Evolutionary conservation across 1,140 invertebrate genomes (phyloP), one percentile per base, ranked within the genome.

Genomic region (Cotesia vestalis): DNA sequence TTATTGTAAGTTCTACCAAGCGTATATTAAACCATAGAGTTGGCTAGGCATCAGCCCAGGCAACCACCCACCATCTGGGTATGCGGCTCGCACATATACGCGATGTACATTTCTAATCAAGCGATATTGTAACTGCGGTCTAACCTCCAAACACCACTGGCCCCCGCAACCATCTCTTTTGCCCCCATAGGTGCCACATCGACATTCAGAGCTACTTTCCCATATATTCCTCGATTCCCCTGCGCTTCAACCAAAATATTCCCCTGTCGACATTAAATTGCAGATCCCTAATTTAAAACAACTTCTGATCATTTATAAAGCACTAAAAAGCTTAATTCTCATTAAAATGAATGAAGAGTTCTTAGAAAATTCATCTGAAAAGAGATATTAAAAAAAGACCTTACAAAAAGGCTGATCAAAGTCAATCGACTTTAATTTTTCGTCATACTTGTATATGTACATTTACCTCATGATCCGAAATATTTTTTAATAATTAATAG

Each of bases 41-140:
- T 84, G 83, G 80, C 83, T 80, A 84, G 80, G 80, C 82, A 86
- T 85, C 84, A 83, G 83, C 80, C 83, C 79, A 84, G 80, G 81
- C 82, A 86, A 79, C 80, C 70, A 66, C 72, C 80, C 80, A 86
- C 79, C 84, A 84, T 86, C 84, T 86, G 83, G 82, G 85, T 86
- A 82, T 85, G 77, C 77, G 77, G 76, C 73, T 75, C 75, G 77
- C 77, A 75, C 83, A 83, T 83, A 85, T 86, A 84, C 83, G 80
- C 84, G 85, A 87, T 87, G 86, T 87, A 87, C 86, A 87, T 87
- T 87, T 87, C 86, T 87, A 87, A 87, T 87, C 86, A 87, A 87
- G 86, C 85, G 86, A 86, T 87, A 87, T 86, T 87, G 86, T 87
- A 87, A 87, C 86, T 87, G 86, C 81, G 86, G 86, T 87, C 86